These are phyloP conservation scores for Myrmophylax atrothorax DNA, from an alignment of 2,113 vertebrate species.

Conservation along the genomic window DNA sequence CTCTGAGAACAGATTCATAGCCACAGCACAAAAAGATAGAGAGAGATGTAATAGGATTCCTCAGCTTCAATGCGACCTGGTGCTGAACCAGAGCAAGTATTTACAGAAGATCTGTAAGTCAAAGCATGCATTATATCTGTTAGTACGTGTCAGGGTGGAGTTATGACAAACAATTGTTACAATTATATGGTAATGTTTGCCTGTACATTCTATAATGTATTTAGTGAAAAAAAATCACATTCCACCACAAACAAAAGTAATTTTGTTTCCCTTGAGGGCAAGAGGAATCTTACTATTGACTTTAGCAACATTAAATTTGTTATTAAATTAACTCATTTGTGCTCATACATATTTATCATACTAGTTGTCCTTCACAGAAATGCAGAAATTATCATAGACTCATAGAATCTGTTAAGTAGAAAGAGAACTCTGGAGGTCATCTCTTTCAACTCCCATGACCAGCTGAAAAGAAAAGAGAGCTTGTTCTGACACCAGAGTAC, in stretches of 20 bases:
- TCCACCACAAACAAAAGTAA: not conserved
- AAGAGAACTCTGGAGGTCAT: not conserved
- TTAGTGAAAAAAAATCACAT: not conserved
- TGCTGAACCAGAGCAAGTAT: slow-evolving; percentile 48
- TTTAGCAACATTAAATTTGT: not conserved
- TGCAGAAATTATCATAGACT: not conserved
- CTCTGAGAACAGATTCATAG: not conserved
- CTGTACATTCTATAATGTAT: not conserved
- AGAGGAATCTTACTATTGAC: not conserved
- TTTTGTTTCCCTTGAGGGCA: not conserved
- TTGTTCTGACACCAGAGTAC: not conserved
- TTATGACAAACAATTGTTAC: not conserved
- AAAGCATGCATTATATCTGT: not conserved
- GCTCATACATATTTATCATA: not conserved
- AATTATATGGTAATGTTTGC: not conserved
- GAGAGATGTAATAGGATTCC: not conserved
- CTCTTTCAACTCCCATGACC: not conserved
- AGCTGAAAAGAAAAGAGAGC: not conserved
- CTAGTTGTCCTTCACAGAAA: not conserved
- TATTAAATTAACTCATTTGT: not conserved
- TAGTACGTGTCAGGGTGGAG: slow-evolving; percentile 5
- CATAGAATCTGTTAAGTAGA: not conserved
- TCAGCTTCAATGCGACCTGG: not conserved
- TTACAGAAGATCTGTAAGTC: not conserved
- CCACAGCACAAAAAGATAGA: not conserved